Base-by-base conservation (phyloP, 2,888 invertebrate species). In the Penaeus monodon region DNA sequence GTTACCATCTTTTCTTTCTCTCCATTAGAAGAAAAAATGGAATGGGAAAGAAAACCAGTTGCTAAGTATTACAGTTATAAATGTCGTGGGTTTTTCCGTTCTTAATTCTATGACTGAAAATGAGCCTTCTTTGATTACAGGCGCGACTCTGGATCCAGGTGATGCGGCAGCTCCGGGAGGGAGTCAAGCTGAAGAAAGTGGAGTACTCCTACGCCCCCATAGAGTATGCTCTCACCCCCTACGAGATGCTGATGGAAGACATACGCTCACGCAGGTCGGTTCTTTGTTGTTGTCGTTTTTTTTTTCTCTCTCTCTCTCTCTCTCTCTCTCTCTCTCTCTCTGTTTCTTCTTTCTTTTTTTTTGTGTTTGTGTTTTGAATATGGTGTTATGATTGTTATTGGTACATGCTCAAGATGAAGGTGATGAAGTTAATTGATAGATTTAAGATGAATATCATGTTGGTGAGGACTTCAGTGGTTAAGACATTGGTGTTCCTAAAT, bases 91-190 rank as follows among this genome's bases (percentile, higher is more conserved):
- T 8, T 44, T 44, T 44, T 44, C 44, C 44, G 0, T 44, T 44
- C 44, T 44, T 6, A 10, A 1, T 57, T 57, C 57, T 17, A 20
- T 17, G 4, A 57, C 57, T 57, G 17, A 57, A 57, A 57, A 49
- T 1, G 20, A 29, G 24, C 24, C 76, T 33, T 44, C 17, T 79
- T 27, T 33, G 38, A 2, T 90, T 91, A 24, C 94, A 97, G 97
- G 98, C 98, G 90, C 95, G 97, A 92, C 96, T 98, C 93, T 98
- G 98, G 98, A 96, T 97, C 92, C 97, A 98, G 94, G 97, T 98
- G 76, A 98, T 98, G 92, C 95, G 96, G 90, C 97, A 98, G 92
- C 94, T 99, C 88, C 94, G 98, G 83, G 95, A 96, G 92, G 98
- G 98, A 44, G 98, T 98, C 17, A 96, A 97, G 92, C 94, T 99